These are phyloP conservation scores for Puma concolor DNA, from an alignment of 2,113 vertebrate genomes.

Conservation along the genomic window DNA sequence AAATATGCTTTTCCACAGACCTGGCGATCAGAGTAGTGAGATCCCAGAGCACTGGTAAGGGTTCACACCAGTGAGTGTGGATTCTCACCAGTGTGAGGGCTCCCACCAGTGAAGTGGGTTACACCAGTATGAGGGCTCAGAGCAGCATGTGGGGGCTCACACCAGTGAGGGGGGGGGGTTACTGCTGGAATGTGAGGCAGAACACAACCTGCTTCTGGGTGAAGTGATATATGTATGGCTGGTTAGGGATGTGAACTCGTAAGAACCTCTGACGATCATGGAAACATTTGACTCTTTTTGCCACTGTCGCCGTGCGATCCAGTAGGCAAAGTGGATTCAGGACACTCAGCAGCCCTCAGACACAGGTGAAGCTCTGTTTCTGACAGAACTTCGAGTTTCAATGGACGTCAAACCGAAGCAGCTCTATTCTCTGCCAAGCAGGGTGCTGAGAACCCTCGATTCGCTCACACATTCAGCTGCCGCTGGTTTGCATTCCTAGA, in stretches of 20 bases:
- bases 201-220: too few species aligned
- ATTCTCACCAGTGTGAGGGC: too few species aligned
- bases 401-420: background rate
- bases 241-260: fast-evolving
- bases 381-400: background rate
- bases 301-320: too few species aligned
- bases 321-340: background rate
- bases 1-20: background rate
- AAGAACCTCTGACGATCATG: background rate
- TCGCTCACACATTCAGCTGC: too few species aligned
- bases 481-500: background rate
- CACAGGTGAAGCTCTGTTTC: background rate
- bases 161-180: too few species aligned
- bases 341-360: background rate
- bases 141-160: background rate
- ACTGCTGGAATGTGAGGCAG: background rate
- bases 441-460: too few species aligned
- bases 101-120: background rate
- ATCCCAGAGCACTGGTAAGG: background rate
- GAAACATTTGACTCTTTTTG: background rate
- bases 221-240: fast-evolving
- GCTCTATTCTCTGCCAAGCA: background rate
- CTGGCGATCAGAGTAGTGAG: background rate
- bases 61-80: background rate
- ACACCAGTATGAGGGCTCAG: background rate